Base-by-base conservation (phyloP, 1,140 invertebrate genomes). In the Halesus radiatus region DNA sequence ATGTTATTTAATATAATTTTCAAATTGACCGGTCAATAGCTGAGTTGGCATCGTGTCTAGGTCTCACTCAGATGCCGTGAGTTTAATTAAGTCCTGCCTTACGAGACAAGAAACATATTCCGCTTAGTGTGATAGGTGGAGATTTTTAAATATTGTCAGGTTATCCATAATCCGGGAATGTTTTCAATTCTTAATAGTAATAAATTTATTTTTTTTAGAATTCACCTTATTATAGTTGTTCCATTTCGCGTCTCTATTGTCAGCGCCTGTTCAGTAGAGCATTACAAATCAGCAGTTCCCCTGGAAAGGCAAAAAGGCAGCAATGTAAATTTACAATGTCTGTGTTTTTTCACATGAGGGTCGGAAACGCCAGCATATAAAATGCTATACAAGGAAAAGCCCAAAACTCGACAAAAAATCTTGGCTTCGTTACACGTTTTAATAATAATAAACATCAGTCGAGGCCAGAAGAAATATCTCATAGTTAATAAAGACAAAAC, bases 371-470 rank as follows among this genome's bases (percentile, higher is more conserved):
- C 20, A 20, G 56, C n/a, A 60, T 60, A 22, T 60, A 60, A 60
- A 60, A 60, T 60, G 56, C 23, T 60, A 20, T 20, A 18, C 56
- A 23, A 45, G 56, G 56, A 22, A 20, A 23, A 23, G 20, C 54
- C 54, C 4, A 1, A 20, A 58, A 22, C 18, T 60, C 7, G 56
- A 60, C 18, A 60, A 60, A 60, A 60, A 60, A 58, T 64, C 60
- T 66, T 32, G 29, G 62, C 62, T 66, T 66, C 29, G 62, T 66
- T 66, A 66, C 60, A 29, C 37, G 29, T 66, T 66, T 66, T 66
- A 66, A 29, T 26, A 29, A 66, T 16, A 66, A 32, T 66, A 37
- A 66, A 29, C 62, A 66, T 26, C 26, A 15, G 18, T 8, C 60
- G 23, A 64, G 22, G 54, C 60, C 26, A 26, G 26, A 16, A 3